phyloP scores from a whole-genome alignment of 2,113 vertebrate genomes.

The Halichoerus grypus region DNA sequence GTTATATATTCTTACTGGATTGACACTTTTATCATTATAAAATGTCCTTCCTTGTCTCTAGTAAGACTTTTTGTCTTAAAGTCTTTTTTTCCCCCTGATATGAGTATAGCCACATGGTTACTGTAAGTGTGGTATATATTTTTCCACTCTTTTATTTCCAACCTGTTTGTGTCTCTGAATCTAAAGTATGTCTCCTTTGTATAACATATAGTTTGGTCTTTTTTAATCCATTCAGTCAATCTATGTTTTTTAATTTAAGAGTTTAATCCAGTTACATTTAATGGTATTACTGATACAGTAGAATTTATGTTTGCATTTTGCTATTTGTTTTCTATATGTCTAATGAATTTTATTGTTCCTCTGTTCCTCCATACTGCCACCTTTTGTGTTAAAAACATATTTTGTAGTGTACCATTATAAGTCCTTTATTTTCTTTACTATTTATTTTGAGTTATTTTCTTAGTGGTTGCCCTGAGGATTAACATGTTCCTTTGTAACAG shows the following conservation, averaged over 20 bases:
- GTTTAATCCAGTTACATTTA: slow-evolving; percentile 7
- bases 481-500: slow-evolving; percentile 15
- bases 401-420: background rate
- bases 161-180: background rate
- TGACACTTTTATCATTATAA: background rate
- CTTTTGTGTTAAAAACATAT: background rate
- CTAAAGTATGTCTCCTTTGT: background rate
- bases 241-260: background rate
- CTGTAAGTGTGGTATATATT: background rate
- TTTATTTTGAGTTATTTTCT: background rate
- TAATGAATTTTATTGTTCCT: background rate
- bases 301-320: background rate
- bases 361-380: background rate
- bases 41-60: background rate
- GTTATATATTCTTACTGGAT: background rate
- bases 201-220: background rate
- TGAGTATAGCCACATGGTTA: background rate
- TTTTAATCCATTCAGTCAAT: background rate
- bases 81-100: too few relatives aligned
- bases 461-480: background rate
- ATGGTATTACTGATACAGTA: background rate
- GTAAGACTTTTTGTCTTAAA: background rate
- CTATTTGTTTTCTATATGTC: background rate
- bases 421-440: background rate
- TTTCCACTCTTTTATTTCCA: background rate